phyloP scores from a whole-genome alignment of 2,888 invertebrate species.

The Eledone cirrhosa region DNA sequence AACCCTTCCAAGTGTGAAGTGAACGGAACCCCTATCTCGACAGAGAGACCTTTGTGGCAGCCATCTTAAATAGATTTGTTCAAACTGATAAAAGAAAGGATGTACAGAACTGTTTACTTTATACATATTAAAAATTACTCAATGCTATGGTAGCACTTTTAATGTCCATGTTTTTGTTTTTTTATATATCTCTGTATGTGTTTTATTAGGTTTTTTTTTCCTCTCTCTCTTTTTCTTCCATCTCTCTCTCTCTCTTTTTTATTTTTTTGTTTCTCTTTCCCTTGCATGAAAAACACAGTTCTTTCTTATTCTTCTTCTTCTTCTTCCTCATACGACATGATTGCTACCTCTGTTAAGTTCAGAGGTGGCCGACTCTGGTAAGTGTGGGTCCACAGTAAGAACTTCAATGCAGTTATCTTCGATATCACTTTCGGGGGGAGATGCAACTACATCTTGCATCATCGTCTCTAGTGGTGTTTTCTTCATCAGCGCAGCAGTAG shows the following conservation, averaged over 20 bases:
- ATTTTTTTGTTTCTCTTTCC: not conserved
- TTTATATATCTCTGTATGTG: no score
- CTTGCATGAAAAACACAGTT: not conserved
- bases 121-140: no score
- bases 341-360: constrained; percentile 1
- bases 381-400: not conserved
- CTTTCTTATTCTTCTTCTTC: not conserved
- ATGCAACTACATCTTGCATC: not conserved
- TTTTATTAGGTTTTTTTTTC: no score
- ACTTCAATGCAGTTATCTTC: not conserved
- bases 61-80: no score
- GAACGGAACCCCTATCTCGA: no score
- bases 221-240: not conserved
- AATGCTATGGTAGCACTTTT: no score
- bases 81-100: no score
- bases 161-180: no score
- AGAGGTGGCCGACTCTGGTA: not conserved
- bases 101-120: no score
- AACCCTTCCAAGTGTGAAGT: no score
- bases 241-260: not conserved
- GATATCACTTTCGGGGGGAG: constrained; percentile 5
- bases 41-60: no score
- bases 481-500: not conserved
- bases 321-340: constrained; percentile 17
- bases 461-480: not conserved